phyloP scores from a whole-genome alignment of 2,113 vertebrate genomes.

The Pseudorhombus dupliciocellatus region DNA sequence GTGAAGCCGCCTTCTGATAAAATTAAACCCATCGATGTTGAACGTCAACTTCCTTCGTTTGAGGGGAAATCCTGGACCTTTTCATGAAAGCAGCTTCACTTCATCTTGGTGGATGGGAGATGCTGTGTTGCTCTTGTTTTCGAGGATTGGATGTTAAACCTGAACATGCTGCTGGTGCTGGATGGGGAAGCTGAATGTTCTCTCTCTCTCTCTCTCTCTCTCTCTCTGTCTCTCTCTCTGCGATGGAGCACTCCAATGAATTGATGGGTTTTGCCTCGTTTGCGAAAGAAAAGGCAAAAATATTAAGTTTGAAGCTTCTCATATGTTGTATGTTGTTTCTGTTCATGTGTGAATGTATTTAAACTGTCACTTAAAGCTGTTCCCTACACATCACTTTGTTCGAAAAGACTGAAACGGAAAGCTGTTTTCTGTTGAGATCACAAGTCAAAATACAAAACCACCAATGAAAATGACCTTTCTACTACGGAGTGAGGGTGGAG shows the following conservation, averaged over 20 bases:
- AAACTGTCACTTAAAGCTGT: not conserved
- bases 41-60: no score
- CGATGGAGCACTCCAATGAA: no score
- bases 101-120: not conserved
- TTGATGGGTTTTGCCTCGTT: no score
- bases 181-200: not conserved
- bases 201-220: not conserved
- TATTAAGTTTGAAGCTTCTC: not conserved
- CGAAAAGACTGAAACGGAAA: no score
- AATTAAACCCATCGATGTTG: no score
- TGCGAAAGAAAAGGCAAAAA: no score
- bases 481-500: not conserved
- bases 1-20: no score
- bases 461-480: not conserved
- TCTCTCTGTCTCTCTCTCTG: not conserved
- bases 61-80: no score
- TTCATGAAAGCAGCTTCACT: not conserved
- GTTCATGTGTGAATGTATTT: not conserved
- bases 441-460: not conserved
- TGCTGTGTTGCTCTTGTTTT: not conserved
- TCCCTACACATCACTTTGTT: not conserved
- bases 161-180: not conserved
- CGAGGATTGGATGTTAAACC: not conserved
- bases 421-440: not conserved
- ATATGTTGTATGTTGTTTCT: not conserved